Evolutionary conservation across 2,888 invertebrate genomes (phyloP).

Genomic region (Archips xylosteana): DNA sequence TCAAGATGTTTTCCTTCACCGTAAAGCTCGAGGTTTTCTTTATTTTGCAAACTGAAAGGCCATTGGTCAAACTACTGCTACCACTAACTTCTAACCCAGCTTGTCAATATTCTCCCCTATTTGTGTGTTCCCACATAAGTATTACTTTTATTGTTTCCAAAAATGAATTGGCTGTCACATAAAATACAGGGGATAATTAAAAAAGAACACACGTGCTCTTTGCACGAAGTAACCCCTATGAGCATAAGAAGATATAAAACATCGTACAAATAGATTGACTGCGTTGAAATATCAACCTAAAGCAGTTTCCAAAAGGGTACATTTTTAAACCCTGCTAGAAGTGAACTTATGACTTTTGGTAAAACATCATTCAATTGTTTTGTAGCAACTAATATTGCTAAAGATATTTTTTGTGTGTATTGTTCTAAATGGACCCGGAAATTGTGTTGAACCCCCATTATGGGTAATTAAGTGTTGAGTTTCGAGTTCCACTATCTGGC

Average conservation of each 20-base stretch:
- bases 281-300: not conserved
- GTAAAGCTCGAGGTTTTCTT: too few relatives aligned
- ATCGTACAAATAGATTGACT: not conserved
- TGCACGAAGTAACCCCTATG: constrained; percentile 17
- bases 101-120: constrained; percentile 33
- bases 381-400: constrained; percentile 36
- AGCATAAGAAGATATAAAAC: not conserved
- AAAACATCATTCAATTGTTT: constrained; percentile 2
- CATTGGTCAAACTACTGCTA: too few relatives aligned
- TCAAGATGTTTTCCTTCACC: too few relatives aligned
- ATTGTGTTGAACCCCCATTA: constrained; percentile 33
- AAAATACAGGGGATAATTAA: constrained; percentile 41
- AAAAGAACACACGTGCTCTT: constrained; percentile 27
- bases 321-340: not conserved
- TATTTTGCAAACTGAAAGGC: too few relatives aligned
- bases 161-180: constrained; percentile 48
- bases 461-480: constrained; percentile 17
- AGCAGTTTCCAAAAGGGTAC: not conserved
- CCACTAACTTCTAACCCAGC: too few relatives aligned
- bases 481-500: constrained; percentile 8
- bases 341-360: not conserved
- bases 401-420: constrained; percentile 33
- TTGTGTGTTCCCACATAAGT: constrained; percentile 51
- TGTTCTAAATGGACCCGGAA: constrained; percentile 48
- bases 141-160: constrained; percentile 43